Evolutionary conservation across 2,888 invertebrate species (phyloP), one percentile per base, ranked within the genome.

Genomic region (Eretmocerus hayati): DNA sequence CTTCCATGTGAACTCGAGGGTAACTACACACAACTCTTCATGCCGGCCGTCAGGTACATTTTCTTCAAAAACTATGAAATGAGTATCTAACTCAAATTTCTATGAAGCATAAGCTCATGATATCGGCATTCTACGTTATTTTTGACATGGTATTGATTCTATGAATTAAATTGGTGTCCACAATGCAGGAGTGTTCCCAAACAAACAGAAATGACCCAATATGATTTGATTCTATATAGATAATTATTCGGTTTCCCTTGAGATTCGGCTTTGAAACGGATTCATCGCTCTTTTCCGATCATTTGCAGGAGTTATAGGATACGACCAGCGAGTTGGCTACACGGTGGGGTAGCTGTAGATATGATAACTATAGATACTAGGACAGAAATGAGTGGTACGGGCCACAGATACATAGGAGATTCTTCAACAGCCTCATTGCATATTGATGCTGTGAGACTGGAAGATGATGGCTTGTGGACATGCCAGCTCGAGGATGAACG

Each of bases 381-480:
- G 56, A 69, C 68, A 52, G 71, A 71, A 57, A 65, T 69, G 67
- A 71, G 71, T 52, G 71, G 71, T 11, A 71, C 71, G 19, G 71
- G 71, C 11, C 71, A 71, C 55, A 61, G 71, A 56, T 70, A 71
- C 50, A 66, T 71, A 45, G 69, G 70, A 20, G 71, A 71, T 53
- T 70, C 70, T 15, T 62, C 67, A 37, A 70, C 70, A 5, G 69
- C 67, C 1, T 65, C 66, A 11, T 68, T 80, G 57, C 73, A 76
- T 52, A 78, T 80, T 57, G 77, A 77, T 59, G 78, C 76, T 62
- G 77, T 78, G 26, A 65, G 79, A 35, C 67, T 78, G 47, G 81
- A 81, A 20, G 85, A 85, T 62, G 82, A 84, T 32, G 87, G 85
- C 0, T 71, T 77, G 42, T 88, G 87, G 83, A 77, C 79, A 49